These are phyloP conservation scores for Plectropomus leopardus DNA, from an alignment of 2,113 vertebrate genomes.

Conservation along the genomic window DNA sequence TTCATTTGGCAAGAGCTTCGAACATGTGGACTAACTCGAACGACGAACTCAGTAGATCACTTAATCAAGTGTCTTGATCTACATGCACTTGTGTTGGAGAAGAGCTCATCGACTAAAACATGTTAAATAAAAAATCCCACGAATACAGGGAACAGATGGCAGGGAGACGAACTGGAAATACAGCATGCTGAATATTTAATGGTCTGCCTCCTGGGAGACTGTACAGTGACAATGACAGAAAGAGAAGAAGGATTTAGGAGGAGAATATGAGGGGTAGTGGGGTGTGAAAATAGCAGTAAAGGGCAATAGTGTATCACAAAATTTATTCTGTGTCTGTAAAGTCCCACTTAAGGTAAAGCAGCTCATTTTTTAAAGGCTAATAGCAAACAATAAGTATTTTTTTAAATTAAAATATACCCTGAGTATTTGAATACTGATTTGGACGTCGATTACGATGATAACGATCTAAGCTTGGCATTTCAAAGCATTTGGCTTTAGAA, in stretches of 20 bases:
- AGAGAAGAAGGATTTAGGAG: neutral
- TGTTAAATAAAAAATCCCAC: neutral
- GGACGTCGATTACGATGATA: no score
- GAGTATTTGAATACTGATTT: no score
- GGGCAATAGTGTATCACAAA: no score
- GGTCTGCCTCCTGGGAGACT: neutral
- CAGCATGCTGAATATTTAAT: constrained; percentile 64
- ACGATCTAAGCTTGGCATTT: no score
- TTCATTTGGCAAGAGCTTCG: neutral
- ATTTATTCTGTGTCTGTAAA: neutral
- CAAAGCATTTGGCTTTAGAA: no score
- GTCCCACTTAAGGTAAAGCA: neutral
- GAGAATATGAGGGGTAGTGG: neutral
- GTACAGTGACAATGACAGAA: neutral
- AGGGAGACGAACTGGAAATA: constrained; percentile 14
- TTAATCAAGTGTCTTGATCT: neutral
- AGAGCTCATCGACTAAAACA: neutral
- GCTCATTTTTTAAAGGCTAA: neutral
- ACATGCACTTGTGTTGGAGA: neutral
- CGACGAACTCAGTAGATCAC: neutral
- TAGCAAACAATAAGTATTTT: neutral
- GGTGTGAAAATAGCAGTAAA: neutral
- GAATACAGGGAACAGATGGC: constrained; percentile 30
- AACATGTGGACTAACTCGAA: neutral
- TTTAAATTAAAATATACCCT: neutral